phyloP scores from a whole-genome alignment of 2,888 invertebrate genomes.

The Cantharis nigra region DNA sequence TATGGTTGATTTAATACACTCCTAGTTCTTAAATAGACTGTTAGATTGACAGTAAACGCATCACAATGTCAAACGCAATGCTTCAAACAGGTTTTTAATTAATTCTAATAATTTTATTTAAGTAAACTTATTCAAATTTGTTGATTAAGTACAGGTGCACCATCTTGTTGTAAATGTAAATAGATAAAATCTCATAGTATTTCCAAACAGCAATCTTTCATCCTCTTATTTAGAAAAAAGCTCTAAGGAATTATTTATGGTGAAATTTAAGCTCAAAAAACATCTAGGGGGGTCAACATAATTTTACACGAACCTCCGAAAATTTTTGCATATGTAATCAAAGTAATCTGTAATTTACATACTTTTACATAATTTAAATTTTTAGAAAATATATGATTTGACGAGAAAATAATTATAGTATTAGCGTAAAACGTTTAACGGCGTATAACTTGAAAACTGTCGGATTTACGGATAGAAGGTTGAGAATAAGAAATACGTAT shows the following conservation, averaged over 20 bases:
- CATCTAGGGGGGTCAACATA: not conserved
- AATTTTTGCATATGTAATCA: not conserved
- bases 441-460: not conserved
- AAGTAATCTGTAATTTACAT: not conserved
- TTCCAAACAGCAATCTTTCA: not conserved
- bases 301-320: not conserved
- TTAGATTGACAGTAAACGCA: not conserved
- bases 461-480: not conserved
- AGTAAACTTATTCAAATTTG: not conserved
- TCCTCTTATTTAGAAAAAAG: not conserved
- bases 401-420: not conserved
- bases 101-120: conserved; percentile 1
- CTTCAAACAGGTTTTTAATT: conserved; percentile 1
- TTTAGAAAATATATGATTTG: not conserved
- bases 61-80: not conserved
- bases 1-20: not conserved
- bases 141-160: conserved; percentile 1
- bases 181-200: not conserved
- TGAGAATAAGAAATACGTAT: not conserved
- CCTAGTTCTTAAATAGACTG: not conserved
- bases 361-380: not conserved
- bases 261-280: not conserved
- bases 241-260: not conserved
- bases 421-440: not conserved
- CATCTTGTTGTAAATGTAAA: not conserved